Conservation (phyloP, 1,140 invertebrate genomes). For the Apis dorsata region DNA sequence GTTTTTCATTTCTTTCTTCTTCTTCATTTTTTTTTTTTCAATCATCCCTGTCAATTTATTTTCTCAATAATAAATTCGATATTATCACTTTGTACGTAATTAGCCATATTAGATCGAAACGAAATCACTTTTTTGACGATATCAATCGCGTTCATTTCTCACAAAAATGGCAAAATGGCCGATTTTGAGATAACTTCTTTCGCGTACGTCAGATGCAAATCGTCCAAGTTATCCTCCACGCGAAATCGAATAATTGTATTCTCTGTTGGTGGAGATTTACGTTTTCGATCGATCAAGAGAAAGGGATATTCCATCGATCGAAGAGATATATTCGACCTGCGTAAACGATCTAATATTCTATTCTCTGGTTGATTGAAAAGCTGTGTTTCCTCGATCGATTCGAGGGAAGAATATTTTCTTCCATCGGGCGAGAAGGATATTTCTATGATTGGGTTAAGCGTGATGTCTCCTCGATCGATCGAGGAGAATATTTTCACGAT, state of each 20-base stretch:
- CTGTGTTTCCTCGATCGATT: background rate
- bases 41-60: no score
- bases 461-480: no score
- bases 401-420: background rate
- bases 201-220: background rate
- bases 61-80: no score
- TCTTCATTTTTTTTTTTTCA: no score
- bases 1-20: no score
- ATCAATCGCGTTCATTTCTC: background rate
- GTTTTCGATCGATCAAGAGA: background rate
- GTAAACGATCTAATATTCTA: background rate
- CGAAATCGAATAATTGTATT: background rate
- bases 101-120: background rate
- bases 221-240: background rate
- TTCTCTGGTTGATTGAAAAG: background rate
- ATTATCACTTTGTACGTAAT: no score
- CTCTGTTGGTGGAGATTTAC: no score
- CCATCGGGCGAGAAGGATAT: background rate
- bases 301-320: background rate
- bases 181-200: background rate
- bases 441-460: background rate
- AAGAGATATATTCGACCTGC: background rate
- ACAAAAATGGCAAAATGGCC: background rate
- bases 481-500: no score
- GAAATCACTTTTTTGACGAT: background rate